Conservation (phyloP, 2,113 vertebrate species). For the Gadus macrocephalus region DNA sequence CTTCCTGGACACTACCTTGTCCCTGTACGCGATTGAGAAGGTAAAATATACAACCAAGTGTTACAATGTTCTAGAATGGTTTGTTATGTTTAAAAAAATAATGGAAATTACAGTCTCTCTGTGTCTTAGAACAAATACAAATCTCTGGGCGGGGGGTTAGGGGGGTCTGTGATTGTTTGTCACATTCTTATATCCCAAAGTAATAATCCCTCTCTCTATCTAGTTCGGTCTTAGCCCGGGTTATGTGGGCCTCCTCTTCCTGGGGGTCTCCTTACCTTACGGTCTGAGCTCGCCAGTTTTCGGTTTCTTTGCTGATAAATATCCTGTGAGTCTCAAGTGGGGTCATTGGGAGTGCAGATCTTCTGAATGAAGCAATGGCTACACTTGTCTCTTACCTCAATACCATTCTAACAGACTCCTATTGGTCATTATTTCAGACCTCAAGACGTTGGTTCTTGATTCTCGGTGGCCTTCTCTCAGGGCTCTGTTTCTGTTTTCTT, state of each 20-base stretch:
- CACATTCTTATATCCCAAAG: neutral
- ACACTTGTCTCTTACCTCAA: too few relatives aligned
- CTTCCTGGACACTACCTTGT: conserved; percentile 90
- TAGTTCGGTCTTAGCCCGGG: conserved; percentile 84
- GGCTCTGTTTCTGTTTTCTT: conserved; percentile 77
- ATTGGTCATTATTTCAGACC: conserved; percentile 38
- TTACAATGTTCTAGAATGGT: neutral
- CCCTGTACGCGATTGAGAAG: conserved; percentile 82
- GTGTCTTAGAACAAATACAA: too few relatives aligned
- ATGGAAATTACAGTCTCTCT: neutral
- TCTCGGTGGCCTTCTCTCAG: conserved; percentile 72
- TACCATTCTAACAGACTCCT: too few relatives aligned
- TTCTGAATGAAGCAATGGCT: too few relatives aligned
- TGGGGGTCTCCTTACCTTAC: conserved; percentile 83
- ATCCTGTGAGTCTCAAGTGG: conserved; percentile 77
- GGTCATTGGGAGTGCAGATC: too few relatives aligned
- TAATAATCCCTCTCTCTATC: neutral
- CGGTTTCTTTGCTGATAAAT: conserved; percentile 84
- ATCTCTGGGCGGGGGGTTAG: too few relatives aligned
- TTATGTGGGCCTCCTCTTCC: conserved; percentile 88
- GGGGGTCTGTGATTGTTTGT: too few relatives aligned
- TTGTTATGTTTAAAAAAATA: neutral
- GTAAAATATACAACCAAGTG: conserved; percentile 53
- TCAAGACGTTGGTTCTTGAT: conserved; percentile 81
- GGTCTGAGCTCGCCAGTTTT: conserved; percentile 83